Evolutionary conservation across 2,797 vertebrate genomes (phyloP).

Genomic region (Rhinella marina): DNA sequence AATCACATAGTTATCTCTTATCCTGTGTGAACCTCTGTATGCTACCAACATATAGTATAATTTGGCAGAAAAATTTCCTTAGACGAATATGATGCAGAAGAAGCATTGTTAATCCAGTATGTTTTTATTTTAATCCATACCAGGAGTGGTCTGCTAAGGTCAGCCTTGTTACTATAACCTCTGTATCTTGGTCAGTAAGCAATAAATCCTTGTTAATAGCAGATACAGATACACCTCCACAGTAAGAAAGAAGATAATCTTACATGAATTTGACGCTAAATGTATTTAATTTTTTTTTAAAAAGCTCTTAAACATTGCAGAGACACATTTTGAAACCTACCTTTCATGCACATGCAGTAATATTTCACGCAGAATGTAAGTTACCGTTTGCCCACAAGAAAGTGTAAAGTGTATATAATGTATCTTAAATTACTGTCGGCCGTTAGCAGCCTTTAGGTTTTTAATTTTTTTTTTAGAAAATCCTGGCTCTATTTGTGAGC

Average conservation of each 20-base stretch:
- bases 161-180: not conserved
- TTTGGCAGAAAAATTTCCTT: too few relatives aligned
- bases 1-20: too few relatives aligned
- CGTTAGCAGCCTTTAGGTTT: not conserved
- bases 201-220: not conserved
- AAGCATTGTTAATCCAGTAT: too few relatives aligned
- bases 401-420: not conserved
- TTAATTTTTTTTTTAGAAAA: slow-evolving; percentile 6
- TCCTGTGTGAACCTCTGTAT: too few relatives aligned
- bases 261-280: too few relatives aligned
- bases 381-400: not conserved
- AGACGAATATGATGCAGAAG: too few relatives aligned
- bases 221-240: not conserved
- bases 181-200: not conserved
- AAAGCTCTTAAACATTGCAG: too few relatives aligned
- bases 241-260: not conserved
- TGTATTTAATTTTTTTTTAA: too few relatives aligned
- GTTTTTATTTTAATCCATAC: not conserved
- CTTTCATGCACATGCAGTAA: not conserved
- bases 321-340: too few relatives aligned
- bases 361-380: not conserved
- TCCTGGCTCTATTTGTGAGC: slow-evolving; percentile 16
- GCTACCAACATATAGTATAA: too few relatives aligned
- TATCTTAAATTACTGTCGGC: not conserved
- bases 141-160: not conserved